phyloP scores from a whole-genome alignment of 2,113 vertebrate species.

The Archilochus colubris region DNA sequence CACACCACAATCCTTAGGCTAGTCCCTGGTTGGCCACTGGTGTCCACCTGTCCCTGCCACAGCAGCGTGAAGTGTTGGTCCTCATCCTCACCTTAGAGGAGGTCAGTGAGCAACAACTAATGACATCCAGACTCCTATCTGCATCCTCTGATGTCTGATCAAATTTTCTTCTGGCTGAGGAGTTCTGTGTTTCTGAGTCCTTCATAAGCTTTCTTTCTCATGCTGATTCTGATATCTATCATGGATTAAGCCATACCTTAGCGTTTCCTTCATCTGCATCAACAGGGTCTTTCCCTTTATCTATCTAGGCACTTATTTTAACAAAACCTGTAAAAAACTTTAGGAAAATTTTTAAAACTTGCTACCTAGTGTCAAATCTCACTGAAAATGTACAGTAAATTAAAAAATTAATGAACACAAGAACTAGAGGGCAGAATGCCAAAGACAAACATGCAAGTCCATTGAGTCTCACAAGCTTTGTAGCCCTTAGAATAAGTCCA shows the following conservation, averaged over 20 bases:
- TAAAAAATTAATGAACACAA: not conserved
- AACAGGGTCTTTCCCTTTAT: not conserved
- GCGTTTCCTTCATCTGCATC: not conserved
- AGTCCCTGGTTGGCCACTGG: rapidly evolving
- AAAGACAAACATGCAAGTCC: not conserved
- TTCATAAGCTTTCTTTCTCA: not conserved
- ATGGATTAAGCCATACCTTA: not conserved
- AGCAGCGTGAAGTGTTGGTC: not conserved
- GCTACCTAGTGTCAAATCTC: not conserved
- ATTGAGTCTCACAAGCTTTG: not conserved
- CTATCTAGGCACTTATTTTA: not conserved
- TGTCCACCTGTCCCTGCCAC: not conserved
- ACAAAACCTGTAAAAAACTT: not conserved
- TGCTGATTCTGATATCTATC: not conserved
- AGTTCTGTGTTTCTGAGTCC: not conserved
- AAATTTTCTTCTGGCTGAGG: not conserved
- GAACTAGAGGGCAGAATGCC: not conserved
- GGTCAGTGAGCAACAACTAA: not conserved
- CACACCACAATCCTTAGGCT: not conserved
- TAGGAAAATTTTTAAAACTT: not conserved
- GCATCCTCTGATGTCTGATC: not conserved
- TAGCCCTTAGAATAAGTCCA: not conserved
- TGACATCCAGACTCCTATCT: not conserved
- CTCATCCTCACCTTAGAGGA: not conserved
- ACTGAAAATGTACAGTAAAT: not conserved